phyloP scores from a whole-genome alignment of 2,888 invertebrate species.

The Cartodere bifasciata region DNA sequence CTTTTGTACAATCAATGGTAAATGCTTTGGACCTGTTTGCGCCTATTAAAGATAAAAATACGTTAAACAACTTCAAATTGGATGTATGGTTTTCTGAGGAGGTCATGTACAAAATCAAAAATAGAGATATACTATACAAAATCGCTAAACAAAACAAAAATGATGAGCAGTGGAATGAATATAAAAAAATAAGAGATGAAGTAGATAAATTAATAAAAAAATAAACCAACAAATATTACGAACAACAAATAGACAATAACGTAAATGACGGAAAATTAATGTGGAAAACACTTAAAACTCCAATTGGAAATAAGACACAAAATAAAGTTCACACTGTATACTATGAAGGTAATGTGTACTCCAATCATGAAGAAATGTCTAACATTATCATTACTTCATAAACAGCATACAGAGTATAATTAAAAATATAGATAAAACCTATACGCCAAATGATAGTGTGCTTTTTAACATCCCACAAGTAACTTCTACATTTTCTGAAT shows the following conservation, averaged over 20 bases:
- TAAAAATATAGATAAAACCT: too few relatives aligned
- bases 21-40: not conserved
- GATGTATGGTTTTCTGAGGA: slow-evolving; percentile 1
- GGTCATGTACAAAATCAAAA: slow-evolving; percentile 1
- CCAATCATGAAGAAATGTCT: too few relatives aligned
- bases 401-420: too few relatives aligned
- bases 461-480: too few relatives aligned
- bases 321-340: too few relatives aligned
- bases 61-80: not conserved
- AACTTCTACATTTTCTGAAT: too few relatives aligned
- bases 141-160: slow-evolving; percentile 1
- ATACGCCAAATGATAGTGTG: too few relatives aligned
- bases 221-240: slow-evolving; percentile 1
- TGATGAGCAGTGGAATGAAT: slow-evolving; percentile 1
- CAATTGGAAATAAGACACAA: too few relatives aligned
- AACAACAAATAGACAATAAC: not conserved
- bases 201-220: not conserved
- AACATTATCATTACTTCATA: too few relatives aligned
- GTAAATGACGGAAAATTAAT: not conserved
- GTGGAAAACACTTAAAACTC: not conserved
- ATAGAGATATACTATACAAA: slow-evolving; percentile 2
- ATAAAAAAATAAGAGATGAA: slow-evolving; percentile 1
- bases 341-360: too few relatives aligned
- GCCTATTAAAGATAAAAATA: not conserved
- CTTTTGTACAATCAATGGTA: not conserved